Evolutionary conservation across 2,113 vertebrate genomes (phyloP).

Genomic region (Antechinus stuartii): DNA sequence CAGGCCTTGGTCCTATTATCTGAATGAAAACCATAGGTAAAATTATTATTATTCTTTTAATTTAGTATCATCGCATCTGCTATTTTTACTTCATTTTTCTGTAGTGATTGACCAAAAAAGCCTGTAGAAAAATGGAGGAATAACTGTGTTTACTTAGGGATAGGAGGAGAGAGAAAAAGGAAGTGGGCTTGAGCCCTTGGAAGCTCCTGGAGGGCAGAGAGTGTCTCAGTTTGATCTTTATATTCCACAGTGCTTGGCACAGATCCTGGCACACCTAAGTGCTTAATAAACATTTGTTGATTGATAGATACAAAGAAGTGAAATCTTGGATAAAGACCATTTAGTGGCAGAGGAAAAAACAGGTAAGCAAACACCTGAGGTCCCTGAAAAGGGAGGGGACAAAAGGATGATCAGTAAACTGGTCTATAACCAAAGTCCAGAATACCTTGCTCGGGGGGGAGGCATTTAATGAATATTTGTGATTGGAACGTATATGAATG

Average conservation of each 20-base stretch:
- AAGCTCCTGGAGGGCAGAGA: background rate
- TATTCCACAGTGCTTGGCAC: background rate
- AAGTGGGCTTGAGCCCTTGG: background rate
- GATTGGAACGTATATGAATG: background rate
- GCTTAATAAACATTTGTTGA: background rate
- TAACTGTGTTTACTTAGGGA: background rate
- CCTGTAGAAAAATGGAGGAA: background rate
- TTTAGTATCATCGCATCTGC: background rate
- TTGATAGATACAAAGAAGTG: background rate
- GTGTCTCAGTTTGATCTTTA: background rate
- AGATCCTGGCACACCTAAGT: background rate
- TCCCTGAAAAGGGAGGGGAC: background rate
- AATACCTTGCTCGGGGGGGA: background rate
- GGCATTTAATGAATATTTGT: background rate
- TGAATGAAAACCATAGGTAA: background rate
- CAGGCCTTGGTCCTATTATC: background rate
- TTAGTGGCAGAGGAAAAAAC: background rate
- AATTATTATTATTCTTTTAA: background rate
- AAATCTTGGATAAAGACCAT: background rate
- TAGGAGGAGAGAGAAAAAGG: background rate
- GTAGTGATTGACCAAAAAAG: background rate
- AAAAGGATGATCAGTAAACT: background rate
- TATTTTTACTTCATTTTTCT: background rate
- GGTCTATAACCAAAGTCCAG: background rate
- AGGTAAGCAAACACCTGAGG: background rate